Base-by-base conservation (phyloP, 2,888 invertebrate genomes). In the Priocnemis perturbator region DNA sequence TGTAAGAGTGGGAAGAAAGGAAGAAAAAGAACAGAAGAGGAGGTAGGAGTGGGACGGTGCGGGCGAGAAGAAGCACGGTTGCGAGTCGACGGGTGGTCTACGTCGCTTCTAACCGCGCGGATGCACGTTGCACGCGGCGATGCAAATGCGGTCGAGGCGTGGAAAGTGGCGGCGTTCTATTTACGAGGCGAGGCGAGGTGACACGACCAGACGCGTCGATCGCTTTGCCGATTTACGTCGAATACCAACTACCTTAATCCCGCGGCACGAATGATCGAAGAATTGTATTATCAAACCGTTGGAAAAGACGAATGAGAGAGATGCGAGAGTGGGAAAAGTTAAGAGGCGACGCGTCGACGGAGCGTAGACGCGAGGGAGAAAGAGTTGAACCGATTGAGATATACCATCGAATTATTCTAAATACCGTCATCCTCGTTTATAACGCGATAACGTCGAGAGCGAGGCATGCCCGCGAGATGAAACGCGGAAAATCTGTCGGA, bases 131-230 rank as follows among this genome's bases (percentile, higher is more conserved):
- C 48, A 47, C 52, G 21, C 53, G 17, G 30, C 63, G 47, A 69
- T 56, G 72, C 69, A 57, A 69, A 72, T 50, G 56, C 60, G 19
- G 30, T 26, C 26, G 26, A 26, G 5, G 23, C 55, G 64, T 65
- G 64, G 69, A 67, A 62, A 64, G 67, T 56, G 60, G 44, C 37
- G 48, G 50, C 20, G 66, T 17, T 57, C 60, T 48, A 65, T 72
- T 73, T 68, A 60, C 61, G 50, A 53, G 56, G 5, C 26, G 26
- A 5, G 65, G 56, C 61, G 50, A 53, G 56, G 5, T 5, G 26
- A 5, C 26, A 26, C 26, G 26, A 5, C 26, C 26, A 26, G 5
- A 26, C 26, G 26, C 26, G 5, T 26, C 26, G 26, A 5, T 26
- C 26, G 26, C 26, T 26, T 26, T 3, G 5, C 26, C 26, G 26